Conservation (phyloP, 2,797 vertebrate species). For the Bovichtus variegatus region DNA sequence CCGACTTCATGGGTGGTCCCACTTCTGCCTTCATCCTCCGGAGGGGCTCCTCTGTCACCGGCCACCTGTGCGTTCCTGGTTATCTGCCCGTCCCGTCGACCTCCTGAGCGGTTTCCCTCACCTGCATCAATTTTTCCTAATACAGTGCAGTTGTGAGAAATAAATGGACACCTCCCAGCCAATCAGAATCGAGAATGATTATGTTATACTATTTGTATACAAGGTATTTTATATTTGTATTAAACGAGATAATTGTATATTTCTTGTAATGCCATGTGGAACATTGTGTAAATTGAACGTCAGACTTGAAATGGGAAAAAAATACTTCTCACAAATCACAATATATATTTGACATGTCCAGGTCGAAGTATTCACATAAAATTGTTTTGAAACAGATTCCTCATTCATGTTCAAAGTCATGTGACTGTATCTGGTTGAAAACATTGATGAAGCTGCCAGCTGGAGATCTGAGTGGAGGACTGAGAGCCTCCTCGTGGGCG, state of each 20-base stretch:
- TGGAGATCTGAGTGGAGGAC: background rate
- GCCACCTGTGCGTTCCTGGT: too few species aligned
- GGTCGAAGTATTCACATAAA: background rate
- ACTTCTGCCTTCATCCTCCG: too few species aligned
- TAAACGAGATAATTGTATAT: background rate
- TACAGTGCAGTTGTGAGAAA: background rate
- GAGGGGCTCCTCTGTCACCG: too few species aligned
- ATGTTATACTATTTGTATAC: too few species aligned
- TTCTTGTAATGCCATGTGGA: background rate
- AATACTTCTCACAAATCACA: background rate
- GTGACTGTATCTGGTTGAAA: too few species aligned
- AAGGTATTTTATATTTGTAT: too few species aligned
- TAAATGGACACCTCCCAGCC: background rate
- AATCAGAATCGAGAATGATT: background rate
- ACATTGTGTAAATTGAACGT: background rate
- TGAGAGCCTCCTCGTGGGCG: constrained; percentile 66
- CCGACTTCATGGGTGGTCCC: too few species aligned
- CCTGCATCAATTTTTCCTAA: too few species aligned
- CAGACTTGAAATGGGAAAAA: background rate
- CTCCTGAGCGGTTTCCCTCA: too few species aligned
- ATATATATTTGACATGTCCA: background rate
- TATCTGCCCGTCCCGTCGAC: too few species aligned
- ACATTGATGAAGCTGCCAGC: accelerated
- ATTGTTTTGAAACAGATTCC: too few species aligned
- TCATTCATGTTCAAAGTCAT: too few species aligned